A percentile compares a stretch with the other conserved stretches of the same genome.
Conservation (phyloP, 2,113 vertebrate species). For the Chaetodon auriga region DNA sequence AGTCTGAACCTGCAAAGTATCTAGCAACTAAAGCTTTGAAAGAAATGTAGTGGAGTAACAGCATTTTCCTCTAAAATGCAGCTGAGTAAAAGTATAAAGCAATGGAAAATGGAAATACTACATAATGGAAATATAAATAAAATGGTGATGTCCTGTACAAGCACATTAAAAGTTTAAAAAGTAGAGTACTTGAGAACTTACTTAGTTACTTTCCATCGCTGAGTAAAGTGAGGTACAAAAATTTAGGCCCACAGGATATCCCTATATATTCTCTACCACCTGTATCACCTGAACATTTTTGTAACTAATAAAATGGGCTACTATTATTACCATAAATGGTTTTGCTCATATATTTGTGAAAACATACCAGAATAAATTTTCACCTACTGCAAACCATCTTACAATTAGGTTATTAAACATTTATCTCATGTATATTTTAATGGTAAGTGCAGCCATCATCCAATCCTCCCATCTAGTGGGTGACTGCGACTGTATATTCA, state of each 20-base stretch:
- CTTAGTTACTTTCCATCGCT: too few species aligned
- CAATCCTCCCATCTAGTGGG: constrained; percentile 67
- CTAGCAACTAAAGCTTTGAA: too few species aligned
- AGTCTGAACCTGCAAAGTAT: too few species aligned
- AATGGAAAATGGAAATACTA: too few species aligned
- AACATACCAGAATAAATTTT: neutral
- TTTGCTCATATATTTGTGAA: neutral
- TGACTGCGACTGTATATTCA: neutral
- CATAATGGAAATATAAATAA: too few species aligned
- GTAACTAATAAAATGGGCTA: neutral
- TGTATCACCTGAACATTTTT: neutral
- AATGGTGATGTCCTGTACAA: too few species aligned
- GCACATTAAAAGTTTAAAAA: too few species aligned
- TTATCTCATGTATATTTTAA: neutral
- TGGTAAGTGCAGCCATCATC: neutral
- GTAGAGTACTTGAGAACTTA: too few species aligned
- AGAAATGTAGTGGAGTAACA: too few species aligned
- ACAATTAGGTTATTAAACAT: neutral
- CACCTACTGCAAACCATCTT: neutral
- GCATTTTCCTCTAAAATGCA: too few species aligned
- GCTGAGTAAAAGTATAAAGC: too few species aligned
- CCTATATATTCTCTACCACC: neutral
- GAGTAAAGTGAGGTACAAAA: neutral
- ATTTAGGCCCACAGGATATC: neutral
- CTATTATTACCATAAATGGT: neutral